Base-by-base conservation (phyloP, 92 coral and sea anemone genomes). In the Phymanthus crucifer region DNA sequence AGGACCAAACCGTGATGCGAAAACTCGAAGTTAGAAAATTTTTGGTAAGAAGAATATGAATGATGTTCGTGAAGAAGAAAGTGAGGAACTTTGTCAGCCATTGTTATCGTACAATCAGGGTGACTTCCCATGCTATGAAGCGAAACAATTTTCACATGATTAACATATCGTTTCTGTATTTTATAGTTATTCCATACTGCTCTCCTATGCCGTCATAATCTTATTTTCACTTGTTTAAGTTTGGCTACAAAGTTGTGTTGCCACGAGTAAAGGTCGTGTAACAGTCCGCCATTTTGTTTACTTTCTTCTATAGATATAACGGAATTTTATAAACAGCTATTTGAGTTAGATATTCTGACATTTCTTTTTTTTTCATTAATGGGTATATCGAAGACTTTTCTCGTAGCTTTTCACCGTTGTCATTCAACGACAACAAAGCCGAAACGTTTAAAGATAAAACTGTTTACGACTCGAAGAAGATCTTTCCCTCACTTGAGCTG, bases 101-200 rank as follows among this genome's bases (percentile, higher is more conserved):
- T 29, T 61, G 68, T 61, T 54, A 54, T 54, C 64, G 64, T 54
- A 19, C 64, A 54, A 54, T 54, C 64, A 19, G 29, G 64, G 64
- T 54, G 27, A 54, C n/a, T 54, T 54, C 27, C 26, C 64, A 21
- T 54, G 19, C 27, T 3, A 1, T 19, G 27, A 9, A 54, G 19
- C 34, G 8, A 12, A 29, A 6, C 29, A 61, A 61, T 61, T 61
- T 61, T 61, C 68, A 61, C 68, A 24, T 61, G 36, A 61, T 61
- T 54, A 61, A 24, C 34, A 6, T 29, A 61, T 61, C 13, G 17
- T 61, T n/a, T 61, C 34, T 61, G 3, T n/a, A 23, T 57, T n/a
- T 24, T 21, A 57, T 57, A 57, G 66, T 4, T 61, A 24, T 61
- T 61, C 11, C 34, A 61, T 29, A 61, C 68, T 24, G 35, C 33